Base-by-base conservation (phyloP, 2,113 vertebrate genomes). In the Paraplagusia blochii region DNA sequence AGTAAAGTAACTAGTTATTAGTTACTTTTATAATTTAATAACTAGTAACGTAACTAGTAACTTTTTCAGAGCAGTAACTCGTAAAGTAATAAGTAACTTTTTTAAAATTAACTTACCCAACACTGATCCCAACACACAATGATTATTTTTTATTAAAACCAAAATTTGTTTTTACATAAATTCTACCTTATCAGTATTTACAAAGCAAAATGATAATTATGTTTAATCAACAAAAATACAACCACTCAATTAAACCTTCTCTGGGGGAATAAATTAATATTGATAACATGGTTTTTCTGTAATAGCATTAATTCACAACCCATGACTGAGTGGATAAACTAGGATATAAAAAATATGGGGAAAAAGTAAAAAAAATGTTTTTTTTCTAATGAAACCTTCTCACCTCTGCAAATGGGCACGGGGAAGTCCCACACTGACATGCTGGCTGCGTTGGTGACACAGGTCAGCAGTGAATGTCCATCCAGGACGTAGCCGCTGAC, bases 371-470 rank as follows among this genome's bases (percentile, higher is more conserved):
- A 8, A 42, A 3, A 10, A 17, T 12, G 9, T 45, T 1, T 48
- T 40, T 48, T 55, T 7, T 16, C 36, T 33, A 8, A 43, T 43
- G 56, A 67, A 54, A 53, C 14, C 44, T 54, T 12, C 86, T 77
- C 86, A 98, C 97, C 96, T 97, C 95, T 90, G 84, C 97, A 99
- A 76, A 97, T 94, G 17, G 96, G 97, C 64, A 95, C 91, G 0
- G 97, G 97, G 63, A 98, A 98, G 88, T 99, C 97, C 97, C 97
- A 99, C 0, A 93, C 91, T 0, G 96, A 94, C 10, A 94, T 93
- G 0, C 92, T 92, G 17, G 92, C 94, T 0, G 95, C 87, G 77
- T 91, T 97, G 59, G 91, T 91, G 42, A 97, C 92, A 76, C 97
- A 99, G 0, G 96, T 95, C 67, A 99, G 85, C 39, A 92, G 79